These are phyloP conservation scores for Charaxes varanes DNA, from an alignment of 1,140 invertebrate species.

Conservation along the genomic window DNA sequence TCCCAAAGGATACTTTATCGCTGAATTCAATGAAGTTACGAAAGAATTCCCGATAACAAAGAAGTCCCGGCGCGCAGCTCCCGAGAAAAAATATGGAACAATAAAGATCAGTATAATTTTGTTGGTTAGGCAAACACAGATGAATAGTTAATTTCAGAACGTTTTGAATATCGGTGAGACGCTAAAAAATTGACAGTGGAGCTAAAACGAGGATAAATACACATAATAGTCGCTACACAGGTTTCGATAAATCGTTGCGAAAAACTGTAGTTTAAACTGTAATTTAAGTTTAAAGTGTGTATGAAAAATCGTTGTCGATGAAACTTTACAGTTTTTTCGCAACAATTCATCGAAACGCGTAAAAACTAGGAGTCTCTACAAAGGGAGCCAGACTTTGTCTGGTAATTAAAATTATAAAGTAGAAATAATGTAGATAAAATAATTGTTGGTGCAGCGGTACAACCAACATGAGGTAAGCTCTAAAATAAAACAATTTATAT, in stretches of 20 bases:
- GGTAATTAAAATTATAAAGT: no score
- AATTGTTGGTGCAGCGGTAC: no score
- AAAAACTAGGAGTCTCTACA: no score
- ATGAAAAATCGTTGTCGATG: no score
- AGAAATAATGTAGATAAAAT: no score
- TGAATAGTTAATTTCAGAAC: constrained; percentile 20
- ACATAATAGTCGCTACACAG: no score
- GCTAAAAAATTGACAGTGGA: constrained; percentile 19
- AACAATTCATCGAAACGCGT: no score
- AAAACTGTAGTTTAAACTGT: no score
- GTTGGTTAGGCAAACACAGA: constrained; percentile 7
- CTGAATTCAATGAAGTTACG: constrained; percentile 6
- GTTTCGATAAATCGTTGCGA: neutral
- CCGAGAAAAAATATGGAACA: constrained; percentile 19
- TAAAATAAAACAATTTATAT: constrained; percentile 43
- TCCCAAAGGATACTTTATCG: constrained; percentile 11
- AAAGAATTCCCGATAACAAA: constrained; percentile 16
- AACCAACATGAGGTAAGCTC: neutral
- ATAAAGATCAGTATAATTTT: constrained; percentile 21
- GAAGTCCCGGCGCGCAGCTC: constrained; percentile 4
- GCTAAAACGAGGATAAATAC: no score
- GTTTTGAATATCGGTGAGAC: constrained; percentile 5
- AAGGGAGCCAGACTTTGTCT: no score
- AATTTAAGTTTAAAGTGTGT: no score
- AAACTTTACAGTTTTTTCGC: no score